Base-by-base conservation (phyloP, 2,113 vertebrate species). In the Ceuthmochares aereus region DNA sequence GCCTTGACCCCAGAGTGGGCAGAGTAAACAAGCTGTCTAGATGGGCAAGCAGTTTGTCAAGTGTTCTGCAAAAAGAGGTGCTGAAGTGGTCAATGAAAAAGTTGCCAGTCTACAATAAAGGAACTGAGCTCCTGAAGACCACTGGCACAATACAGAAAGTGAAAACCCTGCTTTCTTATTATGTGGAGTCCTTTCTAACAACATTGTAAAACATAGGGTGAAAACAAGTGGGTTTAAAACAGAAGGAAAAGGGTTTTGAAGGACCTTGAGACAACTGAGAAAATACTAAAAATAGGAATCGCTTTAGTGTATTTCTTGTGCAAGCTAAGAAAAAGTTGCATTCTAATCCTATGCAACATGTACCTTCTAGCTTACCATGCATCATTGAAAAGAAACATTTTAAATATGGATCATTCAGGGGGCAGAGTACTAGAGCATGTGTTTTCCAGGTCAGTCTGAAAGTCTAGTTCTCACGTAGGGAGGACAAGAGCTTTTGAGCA, bases 331-430 rank as follows among this genome's bases (percentile, higher is more conserved):
- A 54, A 58, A 64, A 29, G 14, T 45, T 60, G 47, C 29, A 34
- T 78, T 52, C 30, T 49, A 84, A 87, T 70, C 4, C n/a, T n/a
- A 26, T 4, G 6, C 27, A 89, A 52, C 3, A 9, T 6, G 4
- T 37, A 58, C 6, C 0, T 21, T 78, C n/a, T 4, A 79, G 17
- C 16, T 34, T 51, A 17, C 6, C 14, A 27, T 0, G 0, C 12
- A 92, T 1, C 19, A 1, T 0, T 12, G 37, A 45, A 55, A 14
- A 30, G 15, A 5, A 8, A 30, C 70, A 29, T 0, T 77, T 12
- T 36, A 81, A 63, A 32, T 27, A 51, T 1, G 8, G 16, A 55
- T 12, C 29, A 55, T 49, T 75, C 19, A 36, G 14, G 2, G 6
- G 6, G 8, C 25, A 78, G 23, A 70, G 8, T 29, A 70, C 20